Conservation (phyloP, 2,888 invertebrate species). For the Stenchaetothrips biformis region DNA sequence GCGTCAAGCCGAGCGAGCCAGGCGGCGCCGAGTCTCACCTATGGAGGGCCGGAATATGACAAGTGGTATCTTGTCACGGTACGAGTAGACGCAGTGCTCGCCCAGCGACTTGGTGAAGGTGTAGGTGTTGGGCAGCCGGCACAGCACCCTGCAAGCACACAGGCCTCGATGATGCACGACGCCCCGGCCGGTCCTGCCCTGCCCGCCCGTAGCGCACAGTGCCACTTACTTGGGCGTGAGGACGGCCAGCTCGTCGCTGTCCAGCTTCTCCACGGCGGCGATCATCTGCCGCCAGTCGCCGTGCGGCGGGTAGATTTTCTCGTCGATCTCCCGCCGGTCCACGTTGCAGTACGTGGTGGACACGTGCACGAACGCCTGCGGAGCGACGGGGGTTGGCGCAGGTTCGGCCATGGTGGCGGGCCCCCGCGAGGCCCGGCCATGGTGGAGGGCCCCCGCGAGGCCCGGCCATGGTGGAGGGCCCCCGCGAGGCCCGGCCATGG, state of each 20-base stretch:
- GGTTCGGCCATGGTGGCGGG: too few relatives aligned
- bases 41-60: slow-evolving; percentile 84
- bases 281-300: slow-evolving; percentile 66
- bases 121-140: slow-evolving; percentile 82
- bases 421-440: too few relatives aligned
- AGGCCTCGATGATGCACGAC: too few relatives aligned
- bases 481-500: too few relatives aligned
- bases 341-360: slow-evolving; percentile 45
- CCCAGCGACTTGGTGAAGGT: slow-evolving; percentile 84
- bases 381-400: too few relatives aligned
- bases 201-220: neutral
- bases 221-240: slow-evolving; percentile 58
- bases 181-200: too few relatives aligned
- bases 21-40: slow-evolving; percentile 49
- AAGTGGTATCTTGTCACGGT: slow-evolving; percentile 59
- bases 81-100: slow-evolving; percentile 71
- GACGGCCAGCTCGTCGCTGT: slow-evolving; percentile 53
- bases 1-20: neutral
- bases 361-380: slow-evolving; percentile 10
- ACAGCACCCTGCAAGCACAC: slow-evolving; percentile 43
- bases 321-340: slow-evolving; percentile 50
- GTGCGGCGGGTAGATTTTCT: slow-evolving; percentile 53
- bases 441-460: too few relatives aligned
- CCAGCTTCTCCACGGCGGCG: slow-evolving; percentile 57
- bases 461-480: too few relatives aligned